Evolutionary conservation across 2,797 vertebrate genomes (phyloP).

Genomic region (Onychomys torridus): DNA sequence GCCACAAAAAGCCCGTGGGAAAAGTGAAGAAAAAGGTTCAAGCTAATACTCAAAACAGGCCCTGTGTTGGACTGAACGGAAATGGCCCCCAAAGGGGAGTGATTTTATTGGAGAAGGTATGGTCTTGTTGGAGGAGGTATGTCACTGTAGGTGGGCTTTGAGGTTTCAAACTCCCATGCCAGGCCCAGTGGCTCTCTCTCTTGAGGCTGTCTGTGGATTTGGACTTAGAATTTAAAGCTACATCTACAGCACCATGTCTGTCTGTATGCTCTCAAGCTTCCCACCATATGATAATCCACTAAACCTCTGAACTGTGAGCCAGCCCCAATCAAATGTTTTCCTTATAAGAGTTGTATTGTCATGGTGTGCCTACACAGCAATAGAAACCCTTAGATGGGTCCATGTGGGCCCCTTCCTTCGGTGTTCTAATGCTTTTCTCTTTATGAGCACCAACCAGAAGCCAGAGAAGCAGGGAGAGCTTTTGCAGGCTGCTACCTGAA

Average conservation of each 20-base stretch:
- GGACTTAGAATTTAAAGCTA: too few relatives aligned
- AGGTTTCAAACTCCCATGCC: background rate
- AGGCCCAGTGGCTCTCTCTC: background rate
- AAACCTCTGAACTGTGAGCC: background rate
- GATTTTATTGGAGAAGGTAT: background rate
- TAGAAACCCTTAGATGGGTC: background rate
- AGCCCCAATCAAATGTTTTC: background rate
- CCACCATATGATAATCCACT: background rate
- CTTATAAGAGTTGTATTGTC: background rate
- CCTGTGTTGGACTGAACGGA: too few relatives aligned
- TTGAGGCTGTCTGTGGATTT: background rate
- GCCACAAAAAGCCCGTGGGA: background rate
- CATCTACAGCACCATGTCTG: background rate
- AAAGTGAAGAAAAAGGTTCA: background rate
- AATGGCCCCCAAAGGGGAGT: background rate
- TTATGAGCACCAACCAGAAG: background rate
- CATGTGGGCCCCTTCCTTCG: background rate
- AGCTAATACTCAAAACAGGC: background rate
- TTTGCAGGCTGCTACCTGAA: background rate
- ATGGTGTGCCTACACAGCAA: background rate
- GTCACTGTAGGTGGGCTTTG: background rate
- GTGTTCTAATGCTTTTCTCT: background rate
- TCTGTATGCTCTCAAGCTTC: background rate
- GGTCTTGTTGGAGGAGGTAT: background rate
- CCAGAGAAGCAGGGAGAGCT: background rate